These are phyloP conservation scores for Xestoiulus laeticollis DNA, from an alignment of 2,888 invertebrate species.

Conservation along the genomic window DNA sequence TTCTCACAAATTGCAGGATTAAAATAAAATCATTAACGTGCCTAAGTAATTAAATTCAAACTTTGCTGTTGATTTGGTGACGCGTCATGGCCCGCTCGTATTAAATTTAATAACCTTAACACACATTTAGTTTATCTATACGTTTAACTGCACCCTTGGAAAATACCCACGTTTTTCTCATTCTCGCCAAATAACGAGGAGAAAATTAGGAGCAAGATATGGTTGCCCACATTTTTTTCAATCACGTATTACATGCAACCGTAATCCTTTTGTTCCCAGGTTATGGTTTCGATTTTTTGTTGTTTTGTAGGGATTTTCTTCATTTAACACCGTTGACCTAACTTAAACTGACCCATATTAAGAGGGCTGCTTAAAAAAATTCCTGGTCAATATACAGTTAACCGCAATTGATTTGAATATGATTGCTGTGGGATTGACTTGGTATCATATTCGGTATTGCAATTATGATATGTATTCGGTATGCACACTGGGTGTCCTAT, in stretches of 20 bases:
- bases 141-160: constrained; percentile 39
- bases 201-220: background rate
- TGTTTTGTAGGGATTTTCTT: background rate
- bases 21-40: background rate
- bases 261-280: background rate
- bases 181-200: background rate
- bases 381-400: background rate
- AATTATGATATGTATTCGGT: too few species aligned
- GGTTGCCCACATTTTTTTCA: background rate
- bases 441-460: background rate
- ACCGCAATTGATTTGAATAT: background rate
- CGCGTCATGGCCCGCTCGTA: background rate
- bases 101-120: constrained; percentile 35
- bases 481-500: too few species aligned
- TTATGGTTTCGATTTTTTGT: constrained; percentile 7
- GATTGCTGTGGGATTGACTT: background rate
- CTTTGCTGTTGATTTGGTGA: background rate
- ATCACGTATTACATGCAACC: background rate
- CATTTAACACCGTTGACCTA: background rate
- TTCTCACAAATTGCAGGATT: background rate
- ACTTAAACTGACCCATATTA: constrained; percentile 17
- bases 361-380: background rate
- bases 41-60: background rate
- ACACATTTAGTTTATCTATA: constrained; percentile 20
- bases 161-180: constrained; percentile 40